A percentile compares a stretch with the other conserved stretches of the same genome.
Conservation (phyloP, 2,113 vertebrate genomes). For the Archilochus colubris region DNA sequence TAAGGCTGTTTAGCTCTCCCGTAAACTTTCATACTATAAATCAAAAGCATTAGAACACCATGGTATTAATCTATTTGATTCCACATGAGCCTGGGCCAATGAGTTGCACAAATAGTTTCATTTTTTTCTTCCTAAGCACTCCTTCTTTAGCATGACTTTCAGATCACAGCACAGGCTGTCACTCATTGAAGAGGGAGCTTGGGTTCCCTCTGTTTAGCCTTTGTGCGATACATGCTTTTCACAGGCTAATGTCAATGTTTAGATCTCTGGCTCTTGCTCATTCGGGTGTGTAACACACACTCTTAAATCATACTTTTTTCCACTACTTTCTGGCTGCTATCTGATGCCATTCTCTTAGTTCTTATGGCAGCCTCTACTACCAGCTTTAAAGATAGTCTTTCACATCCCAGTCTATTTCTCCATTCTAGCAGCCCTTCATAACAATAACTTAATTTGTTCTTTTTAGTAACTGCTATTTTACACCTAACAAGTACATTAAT, state of each 20-base stretch:
- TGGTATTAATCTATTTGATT: not conserved
- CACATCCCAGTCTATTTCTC: not conserved
- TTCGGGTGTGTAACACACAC: not conserved
- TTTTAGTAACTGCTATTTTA: not conserved
- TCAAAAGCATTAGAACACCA: not conserved
- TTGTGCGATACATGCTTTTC: not conserved
- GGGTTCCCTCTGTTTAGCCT: not conserved
- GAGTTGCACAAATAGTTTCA: not conserved
- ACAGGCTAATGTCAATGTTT: not conserved
- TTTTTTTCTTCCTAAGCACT: not conserved
- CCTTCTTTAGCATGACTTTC: not conserved
- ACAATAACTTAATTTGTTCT: not conserved
- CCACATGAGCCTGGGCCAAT: not conserved
- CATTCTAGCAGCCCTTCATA: not conserved
- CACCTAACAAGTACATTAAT: not conserved
- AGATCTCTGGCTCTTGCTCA: not conserved
- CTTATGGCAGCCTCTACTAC: not conserved
- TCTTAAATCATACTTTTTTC: not conserved
- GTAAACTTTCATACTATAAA: not conserved
- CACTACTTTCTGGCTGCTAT: not conserved
- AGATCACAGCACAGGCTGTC: not conserved
- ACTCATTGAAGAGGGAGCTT: not conserved
- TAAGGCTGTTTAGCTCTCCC: not conserved
- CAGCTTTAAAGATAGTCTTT: not conserved
- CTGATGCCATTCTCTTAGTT: not conserved